Evolutionary conservation across 2,113 vertebrate species (phyloP).

Genomic region (Oryzias celebensis): DNA sequence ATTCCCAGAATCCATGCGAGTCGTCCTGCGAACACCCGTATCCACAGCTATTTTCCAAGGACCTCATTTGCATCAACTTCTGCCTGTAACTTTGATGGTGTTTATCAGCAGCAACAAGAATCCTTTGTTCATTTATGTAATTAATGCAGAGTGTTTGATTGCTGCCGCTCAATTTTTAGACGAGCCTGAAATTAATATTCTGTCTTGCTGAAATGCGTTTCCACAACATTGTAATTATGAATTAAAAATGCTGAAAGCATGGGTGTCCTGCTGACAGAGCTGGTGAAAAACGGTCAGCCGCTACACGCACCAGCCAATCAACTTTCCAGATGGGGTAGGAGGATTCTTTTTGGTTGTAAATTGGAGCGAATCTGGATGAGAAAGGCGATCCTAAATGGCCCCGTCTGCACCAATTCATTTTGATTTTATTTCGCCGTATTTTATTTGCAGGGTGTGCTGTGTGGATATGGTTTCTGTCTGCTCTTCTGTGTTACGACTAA

Average conservation of each 20-base stretch:
- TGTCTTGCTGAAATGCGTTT: constrained; percentile 39
- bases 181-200: constrained; percentile 58
- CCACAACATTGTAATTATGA: constrained; percentile 44
- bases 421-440: background rate
- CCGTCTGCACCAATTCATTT: background rate
- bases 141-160: constrained; percentile 71
- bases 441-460: constrained; percentile 17
- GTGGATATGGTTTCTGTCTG: constrained; percentile 8
- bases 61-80: constrained; percentile 59
- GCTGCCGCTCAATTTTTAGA: constrained; percentile 46
- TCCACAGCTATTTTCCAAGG: constrained; percentile 47
- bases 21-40: constrained; percentile 24
- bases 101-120: constrained; percentile 67
- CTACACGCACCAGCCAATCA: no score
- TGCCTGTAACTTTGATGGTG: constrained; percentile 62
- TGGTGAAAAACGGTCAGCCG: no score
- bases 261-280: constrained; percentile 3
- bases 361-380: no score
- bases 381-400: no score
- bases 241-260: constrained; percentile 19
- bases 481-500: constrained; percentile 31
- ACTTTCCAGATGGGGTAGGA: no score
- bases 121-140: constrained; percentile 68
- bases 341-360: no score
- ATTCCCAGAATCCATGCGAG: constrained; percentile 26